phyloP scores from a whole-genome alignment of 1,140 invertebrate genomes.

The Achatina immaculata region DNA sequence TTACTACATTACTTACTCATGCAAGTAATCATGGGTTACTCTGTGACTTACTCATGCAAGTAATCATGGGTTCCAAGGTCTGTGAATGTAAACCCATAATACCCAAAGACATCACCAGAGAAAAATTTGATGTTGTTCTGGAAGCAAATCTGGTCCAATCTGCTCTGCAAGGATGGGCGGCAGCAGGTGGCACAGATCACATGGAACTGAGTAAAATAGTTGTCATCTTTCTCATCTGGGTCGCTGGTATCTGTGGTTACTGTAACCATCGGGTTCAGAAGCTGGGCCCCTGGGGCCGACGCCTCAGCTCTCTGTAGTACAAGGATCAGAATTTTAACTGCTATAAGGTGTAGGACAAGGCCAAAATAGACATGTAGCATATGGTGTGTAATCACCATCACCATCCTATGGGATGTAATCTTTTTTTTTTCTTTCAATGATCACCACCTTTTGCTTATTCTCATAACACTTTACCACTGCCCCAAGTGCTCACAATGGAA shows the following conservation, averaged over 20 bases:
- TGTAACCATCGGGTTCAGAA: constrained; percentile 93
- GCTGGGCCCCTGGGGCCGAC: constrained; percentile 82
- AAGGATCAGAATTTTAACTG: too few species aligned
- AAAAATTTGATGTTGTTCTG: constrained; percentile 87
- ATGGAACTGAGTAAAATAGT: constrained; percentile 85
- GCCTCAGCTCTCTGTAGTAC: constrained; percentile 84
- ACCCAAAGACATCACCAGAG: constrained; percentile 92
- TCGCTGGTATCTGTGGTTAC: constrained; percentile 80
- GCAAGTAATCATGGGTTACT: constrained; percentile 84
- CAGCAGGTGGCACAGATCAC: constrained; percentile 87
- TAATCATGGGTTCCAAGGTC: constrained; percentile 90
- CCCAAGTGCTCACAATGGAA: too few species aligned
- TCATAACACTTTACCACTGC: too few species aligned
- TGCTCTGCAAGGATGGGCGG: constrained; percentile 79
- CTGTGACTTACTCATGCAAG: constrained; percentile 80
- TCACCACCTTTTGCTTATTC: too few species aligned
- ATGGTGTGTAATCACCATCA: too few species aligned
- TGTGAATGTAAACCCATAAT: constrained; percentile 90
- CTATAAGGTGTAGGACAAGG: too few species aligned
- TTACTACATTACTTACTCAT: constrained; percentile 85
- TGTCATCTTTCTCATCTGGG: constrained; percentile 75
- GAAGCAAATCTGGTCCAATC: constrained; percentile 85
- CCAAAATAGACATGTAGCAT: too few species aligned
- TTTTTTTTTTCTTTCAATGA: not conserved
- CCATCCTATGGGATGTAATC: too few species aligned